Evolutionary conservation across 92 coral and sea anemone genomes (phyloP).

Genomic region (Porites lobata): DNA sequence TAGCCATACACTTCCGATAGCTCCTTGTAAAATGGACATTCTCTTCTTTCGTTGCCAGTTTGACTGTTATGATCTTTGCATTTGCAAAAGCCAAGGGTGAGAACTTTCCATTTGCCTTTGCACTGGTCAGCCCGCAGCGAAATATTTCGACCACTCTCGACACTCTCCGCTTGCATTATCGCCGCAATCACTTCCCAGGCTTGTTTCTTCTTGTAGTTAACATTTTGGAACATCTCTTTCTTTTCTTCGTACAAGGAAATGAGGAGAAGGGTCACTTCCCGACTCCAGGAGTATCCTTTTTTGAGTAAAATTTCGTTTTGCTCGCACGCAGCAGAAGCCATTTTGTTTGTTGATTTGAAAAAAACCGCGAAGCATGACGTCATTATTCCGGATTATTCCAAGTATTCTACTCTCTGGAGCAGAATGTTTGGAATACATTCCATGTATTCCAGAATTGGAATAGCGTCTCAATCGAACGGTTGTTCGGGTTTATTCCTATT

Average conservation of each 20-base stretch:
- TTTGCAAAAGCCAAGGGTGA: slow-evolving; percentile 7
- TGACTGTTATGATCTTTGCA: slow-evolving; percentile 19
- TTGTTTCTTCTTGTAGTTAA: too few relatives aligned
- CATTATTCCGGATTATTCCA: too few relatives aligned
- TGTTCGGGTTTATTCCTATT: neutral
- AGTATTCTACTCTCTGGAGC: too few relatives aligned
- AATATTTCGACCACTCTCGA: too few relatives aligned
- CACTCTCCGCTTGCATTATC: neutral
- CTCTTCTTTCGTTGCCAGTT: slow-evolving; percentile 6
- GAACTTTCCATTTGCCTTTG: slow-evolving; percentile 28
- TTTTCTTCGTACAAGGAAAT: too few relatives aligned
- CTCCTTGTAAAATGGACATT: slow-evolving; percentile 5
- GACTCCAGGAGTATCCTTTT: slow-evolving; percentile 26
- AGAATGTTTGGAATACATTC: too few relatives aligned
- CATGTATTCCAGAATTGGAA: slow-evolving; percentile 33
- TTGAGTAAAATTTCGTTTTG: neutral
- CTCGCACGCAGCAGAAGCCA: too few relatives aligned
- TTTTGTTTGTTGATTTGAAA: too few relatives aligned
- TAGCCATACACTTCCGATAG: slow-evolving; percentile 7
- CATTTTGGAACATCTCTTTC: too few relatives aligned
- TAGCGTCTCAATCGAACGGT: slow-evolving; percentile 23
- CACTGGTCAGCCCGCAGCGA: slow-evolving; percentile 15
- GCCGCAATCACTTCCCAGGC: too few relatives aligned
- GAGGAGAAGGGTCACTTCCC: slow-evolving; percentile 23
- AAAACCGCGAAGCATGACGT: too few relatives aligned